A percentile compares a stretch with the other conserved stretches of the same genome.
Conservation (phyloP, 2,797 vertebrate genomes). For the Periparus ater region DNA sequence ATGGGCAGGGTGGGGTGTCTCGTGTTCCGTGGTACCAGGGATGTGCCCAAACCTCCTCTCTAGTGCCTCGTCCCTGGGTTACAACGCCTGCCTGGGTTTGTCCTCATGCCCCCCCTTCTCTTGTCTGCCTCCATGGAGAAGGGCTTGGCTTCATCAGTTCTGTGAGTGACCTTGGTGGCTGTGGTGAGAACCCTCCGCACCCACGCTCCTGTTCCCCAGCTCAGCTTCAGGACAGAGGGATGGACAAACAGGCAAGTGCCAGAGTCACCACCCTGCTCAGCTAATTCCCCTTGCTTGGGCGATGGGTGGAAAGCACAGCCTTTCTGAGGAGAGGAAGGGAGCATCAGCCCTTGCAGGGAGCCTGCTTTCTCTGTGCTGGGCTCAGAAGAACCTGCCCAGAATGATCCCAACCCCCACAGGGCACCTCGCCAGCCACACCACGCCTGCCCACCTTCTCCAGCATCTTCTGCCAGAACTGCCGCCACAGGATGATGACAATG, state of each 20-base stretch:
- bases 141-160: not conserved
- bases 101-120: not conserved
- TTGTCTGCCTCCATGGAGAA: not conserved
- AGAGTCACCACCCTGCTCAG: not conserved
- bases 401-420: accelerated
- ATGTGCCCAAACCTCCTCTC: not conserved
- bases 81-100: not conserved
- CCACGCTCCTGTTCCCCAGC: not conserved
- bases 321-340: not conserved
- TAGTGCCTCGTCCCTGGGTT: not conserved
- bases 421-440: not conserved
- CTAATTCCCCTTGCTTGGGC: not conserved
- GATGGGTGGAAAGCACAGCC: not conserved
- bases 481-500: conserved; percentile 96
- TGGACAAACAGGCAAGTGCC: not conserved
- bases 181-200: not conserved
- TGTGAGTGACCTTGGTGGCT: not conserved
- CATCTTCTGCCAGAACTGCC: conserved; percentile 99
- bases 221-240: not conserved
- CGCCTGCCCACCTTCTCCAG: conserved; percentile 89
- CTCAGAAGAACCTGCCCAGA: not conserved
- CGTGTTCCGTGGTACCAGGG: not conserved
- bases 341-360: not conserved
- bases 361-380: not conserved
- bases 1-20: not conserved